Base-by-base conservation (phyloP, 2,888 invertebrate genomes). In the Drosophila setosimentum region DNA sequence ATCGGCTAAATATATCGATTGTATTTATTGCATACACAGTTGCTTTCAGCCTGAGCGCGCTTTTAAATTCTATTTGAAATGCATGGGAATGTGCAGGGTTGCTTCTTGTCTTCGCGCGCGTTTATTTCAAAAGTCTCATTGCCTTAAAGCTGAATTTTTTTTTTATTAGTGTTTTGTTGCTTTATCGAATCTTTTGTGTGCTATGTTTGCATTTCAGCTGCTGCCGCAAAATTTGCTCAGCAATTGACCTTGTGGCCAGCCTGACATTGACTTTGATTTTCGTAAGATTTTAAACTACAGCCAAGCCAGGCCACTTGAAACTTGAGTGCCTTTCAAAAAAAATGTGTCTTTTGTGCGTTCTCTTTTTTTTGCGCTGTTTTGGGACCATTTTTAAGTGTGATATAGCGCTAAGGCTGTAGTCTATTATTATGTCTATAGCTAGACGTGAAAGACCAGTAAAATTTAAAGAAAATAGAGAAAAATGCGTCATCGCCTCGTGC, bases 211-310 rank as follows among this genome's bases (percentile, higher is more conserved):
- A 32, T 21, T 45, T 45, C 32, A 24, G 24, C n/a, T 55, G 50
- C 27, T 27, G 29, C 48, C 40, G 54, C 57, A 49, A 60, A 27
- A 63, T 63, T 75, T 69, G 55, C 42, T 11, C 5, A 64, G 60
- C 62, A 57, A 40, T 87, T 82, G 76, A 87, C 86, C 80, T 85
- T 87, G 68, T 30, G 32, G 13, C 18, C 16, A 35, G 48, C 62
- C 62, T 69, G 80, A 35, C 83, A 76, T 73, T 85, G 83, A 78
- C 73, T 81, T 80, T 79, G 73, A 67, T 62, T 69, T 73, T 62
- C 11, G 37, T 54, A 62, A 73, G 64, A 78, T 71, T 73, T 73
- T 53, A 58, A 81, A 51, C 65, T 59, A 55, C 50, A 71, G 68
- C 54, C 53, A 51, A 40, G 66, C 32, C n/a, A 55, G 62, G 54